Conservation (phyloP, 2,797 vertebrate species). For the Coregonus sp. region DNA sequence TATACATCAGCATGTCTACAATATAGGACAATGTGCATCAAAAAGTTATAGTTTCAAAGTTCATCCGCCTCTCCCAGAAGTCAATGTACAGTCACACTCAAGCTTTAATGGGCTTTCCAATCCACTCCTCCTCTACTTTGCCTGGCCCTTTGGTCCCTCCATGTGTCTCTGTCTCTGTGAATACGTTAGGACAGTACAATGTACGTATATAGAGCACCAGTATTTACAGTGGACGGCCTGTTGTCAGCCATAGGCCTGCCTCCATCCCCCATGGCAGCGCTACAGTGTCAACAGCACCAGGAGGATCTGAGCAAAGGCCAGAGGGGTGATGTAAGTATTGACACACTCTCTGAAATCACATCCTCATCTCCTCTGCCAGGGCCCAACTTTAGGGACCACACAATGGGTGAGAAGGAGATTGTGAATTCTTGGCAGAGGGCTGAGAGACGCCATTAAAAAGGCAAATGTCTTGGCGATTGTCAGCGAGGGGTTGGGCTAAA, state of each 20-base stretch:
- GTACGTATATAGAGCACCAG: not conserved
- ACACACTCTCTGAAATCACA: slow-evolving; percentile 72
- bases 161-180: slow-evolving; percentile 35
- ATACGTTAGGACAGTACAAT: not conserved
- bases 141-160: slow-evolving; percentile 21
- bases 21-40: not conserved
- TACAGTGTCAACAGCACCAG: slow-evolving; percentile 54
- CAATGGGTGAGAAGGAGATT: slow-evolving; percentile 54
- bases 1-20: not conserved
- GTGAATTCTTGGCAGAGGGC: slow-evolving; percentile 69
- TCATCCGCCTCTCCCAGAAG: not conserved
- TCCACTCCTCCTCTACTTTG: not conserved
- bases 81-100: not conserved
- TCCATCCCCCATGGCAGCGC: slow-evolving; percentile 42
- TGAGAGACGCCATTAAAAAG: slow-evolving; percentile 74
- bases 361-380: slow-evolving; percentile 53
- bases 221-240: slow-evolving; percentile 48
- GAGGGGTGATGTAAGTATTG: slow-evolving; percentile 74
- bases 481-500: slow-evolving; percentile 75
- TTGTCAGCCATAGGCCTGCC: slow-evolving; percentile 49
- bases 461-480: slow-evolving; percentile 77
- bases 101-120: not conserved
- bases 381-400: slow-evolving; percentile 38
- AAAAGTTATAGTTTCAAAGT: too few species aligned
- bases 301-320: slow-evolving; percentile 50